Evolutionary conservation across 2,797 vertebrate genomes (phyloP).

Genomic region (Balearica regulorum): DNA sequence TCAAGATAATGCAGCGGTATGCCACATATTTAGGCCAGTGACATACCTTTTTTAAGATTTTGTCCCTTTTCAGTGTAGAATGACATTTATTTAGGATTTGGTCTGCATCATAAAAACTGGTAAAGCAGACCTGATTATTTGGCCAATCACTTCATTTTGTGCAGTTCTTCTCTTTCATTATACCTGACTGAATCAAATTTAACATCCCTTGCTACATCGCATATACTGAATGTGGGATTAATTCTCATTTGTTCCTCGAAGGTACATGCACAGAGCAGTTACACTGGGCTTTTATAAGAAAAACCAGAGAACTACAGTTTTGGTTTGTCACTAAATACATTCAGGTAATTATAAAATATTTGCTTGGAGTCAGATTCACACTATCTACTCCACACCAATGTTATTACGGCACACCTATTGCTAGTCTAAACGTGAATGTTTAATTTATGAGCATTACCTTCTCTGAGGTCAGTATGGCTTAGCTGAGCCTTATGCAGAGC

Average conservation of each 20-base stretch:
- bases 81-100: background rate
- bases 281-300: background rate
- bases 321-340: background rate
- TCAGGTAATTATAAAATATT: background rate
- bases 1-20: background rate
- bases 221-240: background rate
- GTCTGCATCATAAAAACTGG: background rate
- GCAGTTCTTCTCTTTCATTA: background rate
- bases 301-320: background rate
- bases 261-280: background rate
- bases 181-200: background rate
- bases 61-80: background rate
- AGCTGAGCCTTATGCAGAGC: background rate
- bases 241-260: background rate
- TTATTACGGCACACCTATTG: background rate
- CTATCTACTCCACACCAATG: background rate
- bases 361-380: background rate
- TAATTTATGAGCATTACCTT: background rate
- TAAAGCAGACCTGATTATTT: constrained; percentile 2
- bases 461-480: background rate
- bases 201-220: background rate
- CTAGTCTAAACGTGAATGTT: background rate
- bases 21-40: background rate
- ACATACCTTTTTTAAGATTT: background rate
- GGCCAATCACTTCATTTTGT: background rate